These are phyloP conservation scores for Mechanitis mazaeus DNA, from an alignment of 2,888 invertebrate species.

Conservation along the genomic window DNA sequence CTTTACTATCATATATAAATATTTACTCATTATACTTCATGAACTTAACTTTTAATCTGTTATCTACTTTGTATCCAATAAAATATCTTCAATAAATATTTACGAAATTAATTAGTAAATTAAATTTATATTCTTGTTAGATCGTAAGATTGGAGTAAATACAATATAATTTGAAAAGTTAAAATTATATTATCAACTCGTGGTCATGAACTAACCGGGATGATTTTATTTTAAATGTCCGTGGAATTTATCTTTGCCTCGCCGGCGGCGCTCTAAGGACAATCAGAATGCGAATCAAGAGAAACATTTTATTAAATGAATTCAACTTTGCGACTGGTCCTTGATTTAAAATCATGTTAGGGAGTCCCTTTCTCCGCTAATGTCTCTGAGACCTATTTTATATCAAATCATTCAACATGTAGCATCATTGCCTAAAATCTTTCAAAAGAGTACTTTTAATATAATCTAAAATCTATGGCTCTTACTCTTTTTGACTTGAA, in stretches of 20 bases:
- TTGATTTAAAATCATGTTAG: slow-evolving; percentile 16
- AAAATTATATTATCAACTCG: slow-evolving; percentile 1
- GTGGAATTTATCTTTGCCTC: slow-evolving; percentile 17
- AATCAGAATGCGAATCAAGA: slow-evolving; percentile 21
- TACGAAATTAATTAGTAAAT: background rate
- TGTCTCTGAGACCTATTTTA: background rate
- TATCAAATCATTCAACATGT: background rate
- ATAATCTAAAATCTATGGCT: too few relatives aligned
- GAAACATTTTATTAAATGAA: slow-evolving; percentile 23
- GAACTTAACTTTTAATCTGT: background rate
- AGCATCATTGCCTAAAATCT: too few relatives aligned
- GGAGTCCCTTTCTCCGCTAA: slow-evolving; percentile 4
- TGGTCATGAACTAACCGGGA: slow-evolving; percentile 5
- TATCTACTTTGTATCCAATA: background rate
- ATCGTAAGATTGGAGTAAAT: background rate
- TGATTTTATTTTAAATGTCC: slow-evolving; percentile 19
- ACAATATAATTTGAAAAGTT: slow-evolving; percentile 3
- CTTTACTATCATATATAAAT: too few relatives aligned
- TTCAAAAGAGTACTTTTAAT: too few relatives aligned
- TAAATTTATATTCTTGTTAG: slow-evolving; percentile 1
- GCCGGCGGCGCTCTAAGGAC: slow-evolving; percentile 16
- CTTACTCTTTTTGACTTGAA: background rate
- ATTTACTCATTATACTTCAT: background rate
- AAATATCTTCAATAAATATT: background rate
- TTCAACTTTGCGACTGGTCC: slow-evolving; percentile 11